Base-by-base conservation (phyloP, 2,888 invertebrate genomes). In the Drosophila vallismaia region DNA sequence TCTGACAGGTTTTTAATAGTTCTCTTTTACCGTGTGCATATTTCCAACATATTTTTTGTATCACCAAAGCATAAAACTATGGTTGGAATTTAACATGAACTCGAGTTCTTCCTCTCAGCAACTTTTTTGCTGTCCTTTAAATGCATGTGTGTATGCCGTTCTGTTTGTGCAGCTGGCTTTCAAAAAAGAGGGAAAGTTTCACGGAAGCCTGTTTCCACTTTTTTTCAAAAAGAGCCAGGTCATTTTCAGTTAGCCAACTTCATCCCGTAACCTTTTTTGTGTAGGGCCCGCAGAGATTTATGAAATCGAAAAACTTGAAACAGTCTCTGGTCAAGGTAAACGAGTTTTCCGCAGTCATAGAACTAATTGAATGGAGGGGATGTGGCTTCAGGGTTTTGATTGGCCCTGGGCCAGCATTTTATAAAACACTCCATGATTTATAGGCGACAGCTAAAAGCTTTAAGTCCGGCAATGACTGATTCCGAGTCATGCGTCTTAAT, bases 241-340 rank as follows among this genome's bases (percentile, higher is more conserved):
- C 74, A 87, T 70, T 74, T 67, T 44, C 52, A 68, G 78, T 71
- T 80, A 57, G 31, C 42, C 60, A 52, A 57, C 54, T 67, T 29
- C 28, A 36, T n/a, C 28, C 38, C 56, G n/a, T 38, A 28, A 10
- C 40, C 50, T 10, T 24, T 29, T 10, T 14, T 31, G 9, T 4
- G 26, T 6, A 4, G 10, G 12, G 29, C 38, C 53, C 64, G 38
- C 49, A 26, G 50, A 72, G 73, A 72, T 72, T 70, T 70, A 70
- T 63, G 73, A 55, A 70, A 70, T 70, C 54, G 70, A 70, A 64
- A 72, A 70, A 70, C 53, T 71, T 70, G 53, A 45, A 45, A 50
- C 71, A 50, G 14, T 42, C 31, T 19, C 53, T 8, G 33, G 53
- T 33, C 42, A 49, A 71, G 72, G 69, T 62, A 71, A 71, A 63